phyloP scores from a whole-genome alignment of 2,113 vertebrate species.

The Mustela nigripes region DNA sequence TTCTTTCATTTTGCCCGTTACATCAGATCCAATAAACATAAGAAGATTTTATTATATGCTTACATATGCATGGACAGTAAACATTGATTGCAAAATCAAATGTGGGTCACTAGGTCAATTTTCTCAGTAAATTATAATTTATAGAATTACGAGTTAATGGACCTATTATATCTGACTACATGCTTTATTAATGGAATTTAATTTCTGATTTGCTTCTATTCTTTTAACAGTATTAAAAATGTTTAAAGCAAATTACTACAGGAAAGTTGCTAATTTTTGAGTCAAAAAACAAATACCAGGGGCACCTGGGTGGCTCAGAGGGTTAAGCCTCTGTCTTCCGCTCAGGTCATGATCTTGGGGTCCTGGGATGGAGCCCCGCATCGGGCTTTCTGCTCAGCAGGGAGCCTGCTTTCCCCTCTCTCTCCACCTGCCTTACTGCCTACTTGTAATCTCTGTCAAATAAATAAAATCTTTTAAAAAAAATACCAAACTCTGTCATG shows the following conservation, averaged over 20 bases:
- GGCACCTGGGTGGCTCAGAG: too few species aligned
- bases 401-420: too few species aligned
- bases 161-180: neutral
- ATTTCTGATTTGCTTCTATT: neutral
- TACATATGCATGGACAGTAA: constrained; percentile 11
- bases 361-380: too few species aligned
- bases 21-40: neutral
- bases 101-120: neutral
- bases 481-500: too few species aligned
- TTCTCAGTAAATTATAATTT: neutral
- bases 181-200: neutral
- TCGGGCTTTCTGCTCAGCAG: too few species aligned
- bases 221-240: constrained; percentile 20
- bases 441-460: too few species aligned
- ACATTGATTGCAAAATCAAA: constrained; percentile 14
- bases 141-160: neutral
- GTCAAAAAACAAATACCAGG: neutral
- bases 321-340: too few species aligned
- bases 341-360: too few species aligned
- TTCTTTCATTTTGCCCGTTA: neutral
- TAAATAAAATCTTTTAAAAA: too few species aligned
- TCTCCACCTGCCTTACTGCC: too few species aligned
- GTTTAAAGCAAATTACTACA: neutral
- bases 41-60: neutral
- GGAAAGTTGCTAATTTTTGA: neutral